Conservation (phyloP, 2,113 vertebrate genomes). For the Ahaetulla prasina region DNA sequence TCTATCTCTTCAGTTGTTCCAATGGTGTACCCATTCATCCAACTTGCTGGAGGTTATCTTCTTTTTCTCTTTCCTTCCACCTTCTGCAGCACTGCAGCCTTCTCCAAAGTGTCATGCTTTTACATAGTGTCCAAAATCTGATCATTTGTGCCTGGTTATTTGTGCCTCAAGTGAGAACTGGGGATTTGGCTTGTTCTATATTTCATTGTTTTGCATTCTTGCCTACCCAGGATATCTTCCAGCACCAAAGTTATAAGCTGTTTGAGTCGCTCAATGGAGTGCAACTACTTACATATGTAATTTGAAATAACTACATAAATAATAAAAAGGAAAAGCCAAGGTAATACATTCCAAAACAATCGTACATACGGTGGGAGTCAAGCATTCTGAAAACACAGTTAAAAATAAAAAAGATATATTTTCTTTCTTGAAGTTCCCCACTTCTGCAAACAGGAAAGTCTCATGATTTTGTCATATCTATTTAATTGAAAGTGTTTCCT, state of each 20-base stretch:
- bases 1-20: background rate
- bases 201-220: background rate
- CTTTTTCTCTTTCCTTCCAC: background rate
- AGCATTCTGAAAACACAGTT: background rate
- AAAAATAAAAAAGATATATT: background rate
- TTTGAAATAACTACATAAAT: background rate
- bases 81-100: background rate
- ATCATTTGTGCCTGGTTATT: background rate
- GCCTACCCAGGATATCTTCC: background rate
- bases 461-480: conserved; percentile 4
- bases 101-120: background rate
- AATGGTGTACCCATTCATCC: background rate
- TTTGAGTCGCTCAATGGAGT: background rate
- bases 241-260: background rate
- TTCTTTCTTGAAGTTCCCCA: background rate
- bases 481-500: background rate
- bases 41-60: background rate
- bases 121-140: background rate
- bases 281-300: background rate
- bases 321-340: background rate
- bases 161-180: background rate
- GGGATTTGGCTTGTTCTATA: background rate
- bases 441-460: background rate
- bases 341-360: background rate
- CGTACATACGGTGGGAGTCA: background rate